phyloP scores from a whole-genome alignment of 2,888 invertebrate species.

The Heliconius erato region DNA sequence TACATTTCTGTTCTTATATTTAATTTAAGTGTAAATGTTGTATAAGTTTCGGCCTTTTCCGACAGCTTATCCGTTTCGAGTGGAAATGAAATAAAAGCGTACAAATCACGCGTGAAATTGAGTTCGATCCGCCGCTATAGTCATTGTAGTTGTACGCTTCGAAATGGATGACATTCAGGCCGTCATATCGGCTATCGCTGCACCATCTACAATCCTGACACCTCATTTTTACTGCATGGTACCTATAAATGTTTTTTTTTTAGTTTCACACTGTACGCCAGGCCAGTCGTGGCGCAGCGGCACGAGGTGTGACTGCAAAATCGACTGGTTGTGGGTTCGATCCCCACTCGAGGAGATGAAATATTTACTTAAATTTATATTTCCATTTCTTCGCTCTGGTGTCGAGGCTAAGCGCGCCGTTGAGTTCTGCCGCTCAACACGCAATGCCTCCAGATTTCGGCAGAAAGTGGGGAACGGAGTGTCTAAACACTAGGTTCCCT shows the following conservation, averaged over 20 bases:
- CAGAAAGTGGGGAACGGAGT: no score
- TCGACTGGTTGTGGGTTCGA: no score
- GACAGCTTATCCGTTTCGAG: slow-evolving; percentile 51
- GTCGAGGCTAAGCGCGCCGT: no score
- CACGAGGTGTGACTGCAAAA: no score
- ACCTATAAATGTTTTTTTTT: background rate
- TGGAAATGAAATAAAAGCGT: slow-evolving; percentile 81
- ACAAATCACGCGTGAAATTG: slow-evolving; percentile 85
- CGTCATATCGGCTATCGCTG: slow-evolving; percentile 46
- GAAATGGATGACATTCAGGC: slow-evolving; percentile 64
- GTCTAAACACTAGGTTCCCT: no score
- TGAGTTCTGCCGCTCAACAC: no score
- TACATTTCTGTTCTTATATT: slow-evolving; percentile 30
- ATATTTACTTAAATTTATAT: no score
- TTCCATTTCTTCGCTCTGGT: no score
- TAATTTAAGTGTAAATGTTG: slow-evolving; percentile 39
- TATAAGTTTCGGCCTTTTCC: slow-evolving; percentile 37
- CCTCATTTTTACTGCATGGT: slow-evolving; percentile 40
- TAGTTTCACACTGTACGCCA: no score
- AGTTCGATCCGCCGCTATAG: slow-evolving; percentile 75
- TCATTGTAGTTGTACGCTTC: slow-evolving; percentile 75
- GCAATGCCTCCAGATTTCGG: no score
- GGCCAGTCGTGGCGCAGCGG: no score
- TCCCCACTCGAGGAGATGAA: no score
- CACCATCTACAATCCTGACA: slow-evolving; percentile 50